Conservation (phyloP, 2,888 invertebrate species). For the Seladonia tumulorum region DNA sequence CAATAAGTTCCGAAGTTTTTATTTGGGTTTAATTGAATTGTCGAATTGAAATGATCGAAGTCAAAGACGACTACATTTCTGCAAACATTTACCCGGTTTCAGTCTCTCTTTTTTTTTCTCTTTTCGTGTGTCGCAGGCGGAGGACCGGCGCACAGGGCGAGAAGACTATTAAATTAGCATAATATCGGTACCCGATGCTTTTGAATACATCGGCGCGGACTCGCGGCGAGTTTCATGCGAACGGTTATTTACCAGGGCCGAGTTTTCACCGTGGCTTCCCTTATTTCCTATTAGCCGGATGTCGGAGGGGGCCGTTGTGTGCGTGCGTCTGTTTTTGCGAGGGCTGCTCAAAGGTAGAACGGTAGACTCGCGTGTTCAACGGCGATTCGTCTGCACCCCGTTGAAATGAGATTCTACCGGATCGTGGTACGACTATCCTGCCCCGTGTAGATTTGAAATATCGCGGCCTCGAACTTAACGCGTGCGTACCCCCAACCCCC, state of each 20-base stretch:
- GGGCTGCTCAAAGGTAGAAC: conserved; percentile 34
- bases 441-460: conserved; percentile 45
- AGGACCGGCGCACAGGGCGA: conserved; percentile 43
- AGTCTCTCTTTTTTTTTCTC: neutral
- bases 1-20: too few relatives aligned
- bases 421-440: conserved; percentile 20
- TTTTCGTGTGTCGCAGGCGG: conserved; percentile 9
- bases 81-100: neutral
- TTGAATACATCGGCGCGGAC: conserved; percentile 63
- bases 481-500: neutral
- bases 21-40: too few relatives aligned
- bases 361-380: conserved; percentile 60
- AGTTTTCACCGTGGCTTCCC: conserved; percentile 46
- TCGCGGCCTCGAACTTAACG: conserved; percentile 27
- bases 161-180: conserved; percentile 71
- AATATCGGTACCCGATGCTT: conserved; percentile 70
- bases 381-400: conserved; percentile 45
- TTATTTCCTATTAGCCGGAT: conserved; percentile 40
- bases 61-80: neutral
- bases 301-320: conserved; percentile 5
- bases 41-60: too few relatives aligned
- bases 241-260: conserved; percentile 55
- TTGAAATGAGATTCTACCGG: conserved; percentile 55
- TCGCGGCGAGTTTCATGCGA: conserved; percentile 52
- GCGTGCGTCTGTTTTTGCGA: neutral